These are phyloP conservation scores for Copidosoma aretas DNA, from an alignment of 2,888 invertebrate species.

Conservation along the genomic window DNA sequence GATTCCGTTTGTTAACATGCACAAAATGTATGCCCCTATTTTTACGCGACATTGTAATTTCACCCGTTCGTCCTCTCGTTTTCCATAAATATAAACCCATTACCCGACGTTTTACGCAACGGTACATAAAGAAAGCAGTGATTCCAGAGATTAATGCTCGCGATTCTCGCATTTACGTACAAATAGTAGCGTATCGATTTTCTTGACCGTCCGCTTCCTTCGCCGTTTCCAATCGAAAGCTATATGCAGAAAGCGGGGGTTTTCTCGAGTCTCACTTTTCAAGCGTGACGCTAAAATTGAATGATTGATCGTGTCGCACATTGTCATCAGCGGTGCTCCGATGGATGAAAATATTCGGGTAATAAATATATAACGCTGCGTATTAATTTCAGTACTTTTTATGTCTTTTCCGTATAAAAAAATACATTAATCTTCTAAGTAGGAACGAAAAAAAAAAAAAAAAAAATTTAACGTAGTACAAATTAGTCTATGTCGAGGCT, in stretches of 20 bases:
- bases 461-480: slow-evolving; percentile 46
- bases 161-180: neutral
- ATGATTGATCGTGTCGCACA: neutral
- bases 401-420: slow-evolving; percentile 51
- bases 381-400: slow-evolving; percentile 31
- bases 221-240: slow-evolving; percentile 28
- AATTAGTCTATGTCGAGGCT: slow-evolving; percentile 63
- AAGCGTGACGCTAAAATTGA: neutral
- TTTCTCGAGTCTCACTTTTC: slow-evolving; percentile 18
- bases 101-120: slow-evolving; percentile 29
- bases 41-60: slow-evolving; percentile 8
- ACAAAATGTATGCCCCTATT: slow-evolving; percentile 10
- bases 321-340: neutral
- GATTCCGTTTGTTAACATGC: no score
- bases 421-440: slow-evolving; percentile 52
- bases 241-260: slow-evolving; percentile 6
- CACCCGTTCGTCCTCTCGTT: neutral
- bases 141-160: slow-evolving; percentile 3
- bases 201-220: slow-evolving; percentile 28
- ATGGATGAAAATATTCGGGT: neutral
- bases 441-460: slow-evolving; percentile 62
- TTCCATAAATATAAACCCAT: no score
- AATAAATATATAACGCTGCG: neutral
- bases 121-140: slow-evolving; percentile 3
- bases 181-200: slow-evolving; percentile 31